phyloP scores from a whole-genome alignment of 2,797 vertebrate genomes.

The Xiphophorus birchmanni region DNA sequence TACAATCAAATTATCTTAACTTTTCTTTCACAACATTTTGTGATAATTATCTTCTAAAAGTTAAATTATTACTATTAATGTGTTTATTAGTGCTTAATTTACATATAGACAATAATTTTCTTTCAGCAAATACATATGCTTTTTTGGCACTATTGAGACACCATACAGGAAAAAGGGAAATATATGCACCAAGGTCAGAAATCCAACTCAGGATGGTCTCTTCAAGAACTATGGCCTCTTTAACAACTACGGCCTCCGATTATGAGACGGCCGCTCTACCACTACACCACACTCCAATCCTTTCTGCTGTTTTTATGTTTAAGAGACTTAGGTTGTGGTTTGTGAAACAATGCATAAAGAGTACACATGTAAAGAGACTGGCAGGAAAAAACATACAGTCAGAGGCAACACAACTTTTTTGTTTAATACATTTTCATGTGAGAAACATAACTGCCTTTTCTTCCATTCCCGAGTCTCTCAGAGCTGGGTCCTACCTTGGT shows the following conservation, averaged over 20 bases:
- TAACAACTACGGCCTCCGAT: no score
- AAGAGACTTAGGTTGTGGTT: not conserved
- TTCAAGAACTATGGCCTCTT: no score
- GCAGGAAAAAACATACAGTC: not conserved
- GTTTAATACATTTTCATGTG: not conserved
- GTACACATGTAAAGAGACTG: not conserved
- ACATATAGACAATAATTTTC: not conserved
- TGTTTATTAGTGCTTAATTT: not conserved
- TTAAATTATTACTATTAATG: not conserved
- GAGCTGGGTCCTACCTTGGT: not conserved
- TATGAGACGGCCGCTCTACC: no score
- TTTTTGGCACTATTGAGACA: not conserved
- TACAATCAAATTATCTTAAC: not conserved
- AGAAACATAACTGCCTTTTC: not conserved
- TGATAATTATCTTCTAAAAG: not conserved
- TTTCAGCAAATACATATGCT: not conserved
- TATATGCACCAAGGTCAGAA: no score
- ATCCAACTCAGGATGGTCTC: no score
- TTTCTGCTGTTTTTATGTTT: not conserved
- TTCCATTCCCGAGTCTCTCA: not conserved
- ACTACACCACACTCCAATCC: no score
- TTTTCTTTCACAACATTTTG: not conserved
- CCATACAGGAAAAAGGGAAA: no score
- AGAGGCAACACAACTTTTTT: not conserved
- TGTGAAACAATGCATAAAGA: not conserved